Evolutionary conservation across 2,888 invertebrate genomes (phyloP).

Genomic region (Aromia moschata): DNA sequence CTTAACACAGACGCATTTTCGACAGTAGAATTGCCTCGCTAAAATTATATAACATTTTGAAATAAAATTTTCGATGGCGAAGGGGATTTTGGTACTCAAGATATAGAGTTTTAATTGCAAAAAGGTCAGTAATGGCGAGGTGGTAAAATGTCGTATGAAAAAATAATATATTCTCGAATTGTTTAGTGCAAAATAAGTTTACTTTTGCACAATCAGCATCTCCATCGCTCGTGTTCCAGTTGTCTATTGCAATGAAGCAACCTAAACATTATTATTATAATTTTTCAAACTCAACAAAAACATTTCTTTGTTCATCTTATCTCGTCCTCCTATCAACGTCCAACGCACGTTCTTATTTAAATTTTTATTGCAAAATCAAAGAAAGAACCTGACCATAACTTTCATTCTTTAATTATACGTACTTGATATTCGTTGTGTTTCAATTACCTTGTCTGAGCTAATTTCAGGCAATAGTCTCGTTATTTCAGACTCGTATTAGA

Average conservation of each 20-base stretch:
- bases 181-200: no score
- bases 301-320: neutral
- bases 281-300: conserved; percentile 1
- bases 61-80: no score
- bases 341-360: conserved; percentile 7
- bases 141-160: no score
- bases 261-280: conserved; percentile 1
- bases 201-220: neutral
- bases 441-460: conserved; percentile 13
- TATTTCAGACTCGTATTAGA: no score
- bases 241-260: neutral
- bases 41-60: no score
- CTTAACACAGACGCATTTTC: no score
- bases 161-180: no score
- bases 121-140: no score
- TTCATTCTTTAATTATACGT: conserved; percentile 1
- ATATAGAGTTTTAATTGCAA: no score
- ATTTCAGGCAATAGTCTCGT: no score
- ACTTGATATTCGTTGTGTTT: conserved; percentile 10
- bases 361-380: conserved; percentile 15
- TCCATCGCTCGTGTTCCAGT: neutral
- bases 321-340: neutral
- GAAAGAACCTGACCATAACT: conserved; percentile 4
- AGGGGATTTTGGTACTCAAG: no score
- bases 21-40: no score